A percentile compares a stretch with the other conserved stretches of the same genome.
These are phyloP conservation scores for Aptenodytes patagonicus DNA, from an alignment of 2,113 vertebrate genomes.

Conservation along the genomic window DNA sequence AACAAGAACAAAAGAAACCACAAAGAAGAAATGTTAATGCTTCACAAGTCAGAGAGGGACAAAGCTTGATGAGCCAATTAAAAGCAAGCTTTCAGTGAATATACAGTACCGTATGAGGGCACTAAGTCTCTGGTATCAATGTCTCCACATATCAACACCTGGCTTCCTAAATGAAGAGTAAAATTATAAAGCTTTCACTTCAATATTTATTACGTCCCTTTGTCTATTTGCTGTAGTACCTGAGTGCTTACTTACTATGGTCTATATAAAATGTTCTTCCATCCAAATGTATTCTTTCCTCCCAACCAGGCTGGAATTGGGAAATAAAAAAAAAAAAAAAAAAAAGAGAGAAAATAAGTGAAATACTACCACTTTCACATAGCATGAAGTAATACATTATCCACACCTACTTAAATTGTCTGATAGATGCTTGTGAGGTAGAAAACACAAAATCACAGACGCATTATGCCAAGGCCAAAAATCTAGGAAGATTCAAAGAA, in stretches of 20 bases:
- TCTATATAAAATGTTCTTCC: slow-evolving; percentile 99
- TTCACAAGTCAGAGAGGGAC: slow-evolving; percentile 75
- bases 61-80: slow-evolving; percentile 69
- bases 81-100: slow-evolving; percentile 66
- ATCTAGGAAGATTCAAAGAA: neutral
- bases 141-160: slow-evolving; percentile 80
- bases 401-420: neutral
- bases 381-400: neutral
- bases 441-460: neutral
- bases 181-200: slow-evolving; percentile 76
- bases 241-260: slow-evolving; percentile 87
- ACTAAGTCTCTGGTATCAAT: slow-evolving; percentile 76
- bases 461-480: neutral
- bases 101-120: slow-evolving; percentile 82
- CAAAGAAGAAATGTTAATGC: slow-evolving; percentile 76
- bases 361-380: neutral
- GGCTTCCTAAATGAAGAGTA: slow-evolving; percentile 80
- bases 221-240: neutral
- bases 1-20: slow-evolving; percentile 61
- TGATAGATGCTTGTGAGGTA: neutral
- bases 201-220: slow-evolving; percentile 8
- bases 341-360: neutral
- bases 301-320: slow-evolving; percentile 90
- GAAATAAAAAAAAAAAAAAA: neutral
- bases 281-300: slow-evolving; percentile 94